These are phyloP conservation scores for Argyra leucocephala DNA, from an alignment of 2,888 invertebrate species.

Conservation along the genomic window DNA sequence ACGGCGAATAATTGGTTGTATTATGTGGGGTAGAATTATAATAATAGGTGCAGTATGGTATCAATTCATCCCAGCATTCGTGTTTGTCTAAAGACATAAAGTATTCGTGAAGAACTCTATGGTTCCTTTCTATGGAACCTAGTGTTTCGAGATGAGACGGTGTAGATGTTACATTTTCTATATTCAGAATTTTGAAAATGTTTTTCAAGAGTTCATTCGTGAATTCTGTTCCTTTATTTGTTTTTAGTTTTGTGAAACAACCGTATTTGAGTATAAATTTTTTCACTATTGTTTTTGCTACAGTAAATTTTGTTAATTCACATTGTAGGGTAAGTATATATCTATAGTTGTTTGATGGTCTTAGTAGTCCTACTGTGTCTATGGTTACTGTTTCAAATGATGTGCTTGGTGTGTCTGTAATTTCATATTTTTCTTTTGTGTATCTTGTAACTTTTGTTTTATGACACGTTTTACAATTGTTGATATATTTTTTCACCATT, in stretches of 20 bases:
- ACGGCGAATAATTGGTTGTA: too few species aligned
- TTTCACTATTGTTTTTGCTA: conserved; percentile 20
- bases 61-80: too few species aligned
- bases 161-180: conserved; percentile 18
- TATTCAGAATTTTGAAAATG: conserved; percentile 18
- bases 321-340: conserved; percentile 17
- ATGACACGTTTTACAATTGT: conserved; percentile 16
- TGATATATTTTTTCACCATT: conserved; percentile 7
- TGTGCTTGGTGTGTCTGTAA: conserved; percentile 18
- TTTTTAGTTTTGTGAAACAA: conserved; percentile 17
- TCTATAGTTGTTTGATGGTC: conserved; percentile 13
- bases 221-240: conserved; percentile 19
- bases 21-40: too few species aligned
- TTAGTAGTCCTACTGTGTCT: conserved; percentile 17
- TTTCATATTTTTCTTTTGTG: too few species aligned
- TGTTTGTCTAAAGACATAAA: too few species aligned
- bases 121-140: too few species aligned
- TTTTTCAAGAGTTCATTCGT: conserved; percentile 16
- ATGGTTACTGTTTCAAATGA: conserved; percentile 19
- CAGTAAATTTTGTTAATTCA: too few species aligned
- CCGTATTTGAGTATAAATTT: conserved; percentile 20
- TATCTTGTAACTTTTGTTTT: conserved; percentile 16
- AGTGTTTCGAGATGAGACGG: conserved; percentile 20
- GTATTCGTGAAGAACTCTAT: too few species aligned
- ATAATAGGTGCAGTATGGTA: too few species aligned